Conservation (phyloP, 2,888 invertebrate species). For the Andrena hattorfiana region DNA sequence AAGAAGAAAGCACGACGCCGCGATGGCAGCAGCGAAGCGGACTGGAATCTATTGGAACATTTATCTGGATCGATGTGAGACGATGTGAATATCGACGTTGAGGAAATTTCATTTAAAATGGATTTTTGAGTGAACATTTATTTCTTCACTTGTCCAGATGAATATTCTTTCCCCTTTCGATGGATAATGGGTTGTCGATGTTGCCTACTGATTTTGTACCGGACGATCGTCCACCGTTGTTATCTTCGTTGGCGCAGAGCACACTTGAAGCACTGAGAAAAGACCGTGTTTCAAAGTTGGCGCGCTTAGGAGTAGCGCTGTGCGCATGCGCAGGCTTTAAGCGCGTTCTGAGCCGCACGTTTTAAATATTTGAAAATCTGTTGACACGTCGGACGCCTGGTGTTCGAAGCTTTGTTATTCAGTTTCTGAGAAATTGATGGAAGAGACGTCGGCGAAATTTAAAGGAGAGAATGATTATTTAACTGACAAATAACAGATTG, state of each 20-base stretch:
- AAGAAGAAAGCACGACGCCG: background rate
- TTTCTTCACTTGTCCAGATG: conserved; percentile 1
- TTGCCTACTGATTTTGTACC: background rate
- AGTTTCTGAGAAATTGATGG: background rate
- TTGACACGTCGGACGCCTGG: background rate
- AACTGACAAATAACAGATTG: conserved; percentile 21
- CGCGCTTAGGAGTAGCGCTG: too few relatives aligned
- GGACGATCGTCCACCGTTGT: background rate
- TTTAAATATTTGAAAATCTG: too few relatives aligned
- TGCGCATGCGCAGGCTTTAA: too few relatives aligned
- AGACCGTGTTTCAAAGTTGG: background rate
- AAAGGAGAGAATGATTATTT: background rate
- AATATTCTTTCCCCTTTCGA: background rate
- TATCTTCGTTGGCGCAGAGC: background rate
- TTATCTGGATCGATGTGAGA: conserved; percentile 16
- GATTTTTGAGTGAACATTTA: background rate
- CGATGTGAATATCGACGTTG: conserved; percentile 4
- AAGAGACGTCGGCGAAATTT: too few relatives aligned
- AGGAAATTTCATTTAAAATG: background rate
- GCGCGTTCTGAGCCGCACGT: too few relatives aligned
- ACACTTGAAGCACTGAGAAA: too few relatives aligned
- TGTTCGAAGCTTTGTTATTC: conserved; percentile 9
- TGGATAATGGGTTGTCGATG: background rate
- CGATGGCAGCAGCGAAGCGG: background rate
- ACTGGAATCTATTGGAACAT: conserved; percentile 14